Conservation (phyloP, 2,797 vertebrate species). For the Strix occidentalis region DNA sequence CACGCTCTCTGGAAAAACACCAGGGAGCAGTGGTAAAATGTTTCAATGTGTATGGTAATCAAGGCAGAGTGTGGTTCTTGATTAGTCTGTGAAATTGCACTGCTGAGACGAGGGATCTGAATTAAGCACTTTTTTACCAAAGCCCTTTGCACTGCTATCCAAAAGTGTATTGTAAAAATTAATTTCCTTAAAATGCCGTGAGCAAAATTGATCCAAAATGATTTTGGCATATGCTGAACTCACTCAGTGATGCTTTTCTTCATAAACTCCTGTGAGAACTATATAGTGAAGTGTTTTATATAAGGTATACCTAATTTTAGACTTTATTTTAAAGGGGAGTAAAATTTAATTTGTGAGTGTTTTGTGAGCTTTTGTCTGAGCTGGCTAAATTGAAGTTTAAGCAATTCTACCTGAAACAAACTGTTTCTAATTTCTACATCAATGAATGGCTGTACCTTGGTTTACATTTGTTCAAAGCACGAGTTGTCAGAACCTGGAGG, state of each 20-base stretch:
- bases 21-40: slow-evolving; percentile 29
- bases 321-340: slow-evolving; percentile 36
- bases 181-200: slow-evolving; percentile 59
- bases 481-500: slow-evolving; percentile 43
- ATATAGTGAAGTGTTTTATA: slow-evolving; percentile 30
- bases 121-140: slow-evolving; percentile 43
- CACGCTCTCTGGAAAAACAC: slow-evolving; percentile 13
- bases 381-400: slow-evolving; percentile 23
- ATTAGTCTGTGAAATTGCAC: slow-evolving; percentile 47
- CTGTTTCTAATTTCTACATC: slow-evolving; percentile 44
- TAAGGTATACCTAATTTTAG: slow-evolving; percentile 46
- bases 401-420: slow-evolving; percentile 29
- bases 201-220: slow-evolving; percentile 66
- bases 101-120: slow-evolving; percentile 15
- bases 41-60: slow-evolving; percentile 56
- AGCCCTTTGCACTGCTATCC: slow-evolving; percentile 55
- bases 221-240: slow-evolving; percentile 51
- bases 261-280: slow-evolving; percentile 1
- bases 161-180: slow-evolving; percentile 67
- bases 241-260: slow-evolving; percentile 37
- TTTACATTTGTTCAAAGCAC: slow-evolving; percentile 24
- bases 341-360: slow-evolving; percentile 51
- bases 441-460: neutral
- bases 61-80: slow-evolving; percentile 47
- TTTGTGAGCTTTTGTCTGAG: slow-evolving; percentile 32